Base-by-base conservation (phyloP, 2,113 vertebrate genomes). In the Tursiops truncatus region DNA sequence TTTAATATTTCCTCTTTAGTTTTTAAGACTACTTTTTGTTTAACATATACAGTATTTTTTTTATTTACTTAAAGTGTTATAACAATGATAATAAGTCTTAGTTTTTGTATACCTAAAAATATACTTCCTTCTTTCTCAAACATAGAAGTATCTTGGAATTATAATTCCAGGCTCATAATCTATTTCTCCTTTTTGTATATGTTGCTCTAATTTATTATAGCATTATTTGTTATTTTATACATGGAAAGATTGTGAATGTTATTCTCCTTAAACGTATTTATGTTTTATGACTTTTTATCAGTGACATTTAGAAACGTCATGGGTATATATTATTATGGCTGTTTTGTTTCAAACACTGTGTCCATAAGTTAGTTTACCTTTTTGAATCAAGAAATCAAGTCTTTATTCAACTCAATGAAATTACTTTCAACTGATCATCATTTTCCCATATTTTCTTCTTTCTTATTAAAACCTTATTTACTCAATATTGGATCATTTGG, bases 401-500 rank as follows among this genome's bases (percentile, higher is more conserved):
- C 23, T 63, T 77, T 33, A 36, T 70, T 44, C 10, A 31, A 26
- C 6, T 38, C 12, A 10, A 2, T 58, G 26, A 82, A 56, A 44
- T 33, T 14, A 41, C 18, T 25, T 83, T 71, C 25, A 15, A 25
- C 3, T 26, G 20, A 47, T 63, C 9, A 4, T 20, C 56, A 44
- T 11, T 58, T 47, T 73, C 28, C 36, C 17, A 44, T 33, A 31
- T 76, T 53, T 5, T 15, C 3, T 47, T 88, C 41, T 53, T 28
- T 47, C n/a, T 73, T 50, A 56, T 15, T 21, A 47, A 65, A 53
- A 11, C 6, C 5, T 23, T 87, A n/a, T 25, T 36, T 56, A 38
- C 20, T 53, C 26, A 15, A 1, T 7, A n/a, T 12, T 28, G 0
- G 2, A 63, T 13, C 8, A 1, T 15, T 11, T 44, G 8, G 2